Percentiles rank a stretch among this genome's conserved stretches.
Conservation (phyloP, 2,113 vertebrate species). For the Larimichthys polyactis region DNA sequence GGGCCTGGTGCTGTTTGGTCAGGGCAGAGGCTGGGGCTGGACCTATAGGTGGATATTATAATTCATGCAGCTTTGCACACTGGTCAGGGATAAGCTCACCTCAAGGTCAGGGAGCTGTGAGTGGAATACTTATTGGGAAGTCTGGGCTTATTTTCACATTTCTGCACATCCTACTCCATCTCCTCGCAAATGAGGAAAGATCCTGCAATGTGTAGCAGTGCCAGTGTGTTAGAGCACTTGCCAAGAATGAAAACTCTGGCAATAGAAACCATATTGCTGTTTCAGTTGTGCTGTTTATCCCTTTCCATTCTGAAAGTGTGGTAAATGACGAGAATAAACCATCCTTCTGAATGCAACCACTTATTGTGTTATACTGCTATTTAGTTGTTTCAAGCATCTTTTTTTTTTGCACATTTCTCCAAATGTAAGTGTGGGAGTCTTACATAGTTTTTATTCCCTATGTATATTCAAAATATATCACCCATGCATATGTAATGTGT, state of each 20-base stretch:
- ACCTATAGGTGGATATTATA: constrained; percentile 79
- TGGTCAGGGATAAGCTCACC: constrained; percentile 80
- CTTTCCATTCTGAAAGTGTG: constrained; percentile 16
- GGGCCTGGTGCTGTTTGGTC: constrained; percentile 65
- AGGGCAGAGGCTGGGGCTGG: constrained; percentile 59
- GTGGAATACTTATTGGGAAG: constrained; percentile 84
- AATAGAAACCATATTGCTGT: constrained; percentile 26
- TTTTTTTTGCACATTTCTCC: neutral
- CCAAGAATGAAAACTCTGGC: constrained; percentile 38
- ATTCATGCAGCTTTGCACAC: constrained; percentile 78
- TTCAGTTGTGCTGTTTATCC: constrained; percentile 29
- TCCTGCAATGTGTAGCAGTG: constrained; percentile 24
- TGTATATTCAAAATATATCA: constrained; percentile 31
- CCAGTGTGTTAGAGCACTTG: constrained; percentile 36
- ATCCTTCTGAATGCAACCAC: neutral
- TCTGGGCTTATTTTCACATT: constrained; percentile 73
- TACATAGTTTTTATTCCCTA: constrained; percentile 3
- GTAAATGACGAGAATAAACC: constrained; percentile 21
- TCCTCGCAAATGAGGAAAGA: constrained; percentile 65
- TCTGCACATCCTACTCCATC: constrained; percentile 67
- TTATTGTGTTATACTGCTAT: neutral
- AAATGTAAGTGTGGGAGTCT: constrained; percentile 45
- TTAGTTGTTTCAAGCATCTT: neutral
- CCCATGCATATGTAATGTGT: constrained; percentile 34
- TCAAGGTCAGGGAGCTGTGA: constrained; percentile 84